Evolutionary conservation across 1,140 invertebrate genomes (phyloP).

Genomic region (Pachypsylla venusta): DNA sequence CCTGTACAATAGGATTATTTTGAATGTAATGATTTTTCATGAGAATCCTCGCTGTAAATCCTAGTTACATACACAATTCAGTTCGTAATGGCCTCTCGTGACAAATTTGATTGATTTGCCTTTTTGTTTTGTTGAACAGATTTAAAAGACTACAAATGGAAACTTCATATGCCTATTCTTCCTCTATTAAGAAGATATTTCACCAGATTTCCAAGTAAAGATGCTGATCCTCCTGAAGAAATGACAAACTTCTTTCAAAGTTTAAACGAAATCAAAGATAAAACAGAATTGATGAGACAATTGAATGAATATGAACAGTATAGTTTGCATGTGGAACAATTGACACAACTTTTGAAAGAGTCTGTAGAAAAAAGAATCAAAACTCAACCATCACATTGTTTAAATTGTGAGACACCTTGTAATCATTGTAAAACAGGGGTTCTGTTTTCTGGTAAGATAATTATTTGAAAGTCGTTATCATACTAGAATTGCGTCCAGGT

Average conservation of each 20-base stretch:
- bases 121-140: background rate
- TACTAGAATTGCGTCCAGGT: too few relatives aligned
- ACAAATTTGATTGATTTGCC: too few relatives aligned
- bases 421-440: conserved; percentile 63
- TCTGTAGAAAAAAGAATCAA: conserved; percentile 46
- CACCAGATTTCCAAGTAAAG: conserved; percentile 17
- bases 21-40: too few relatives aligned
- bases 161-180: conserved; percentile 15
- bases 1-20: too few relatives aligned
- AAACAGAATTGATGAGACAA: conserved; percentile 29
- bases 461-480: too few relatives aligned
- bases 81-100: too few relatives aligned
- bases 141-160: conserved; percentile 26
- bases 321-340: conserved; percentile 31
- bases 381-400: conserved; percentile 47
- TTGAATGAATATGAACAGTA: conserved; percentile 31
- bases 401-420: conserved; percentile 32
- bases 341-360: conserved; percentile 40
- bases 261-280: conserved; percentile 20
- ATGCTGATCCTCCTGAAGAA: conserved; percentile 31
- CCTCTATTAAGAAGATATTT: background rate
- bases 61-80: too few relatives aligned
- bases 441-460: conserved; percentile 89
- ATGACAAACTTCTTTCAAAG: conserved; percentile 27
- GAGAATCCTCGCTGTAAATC: too few relatives aligned